Conservation (phyloP, 1,140 invertebrate species). For the Zaprionus lachaisei region DNA sequence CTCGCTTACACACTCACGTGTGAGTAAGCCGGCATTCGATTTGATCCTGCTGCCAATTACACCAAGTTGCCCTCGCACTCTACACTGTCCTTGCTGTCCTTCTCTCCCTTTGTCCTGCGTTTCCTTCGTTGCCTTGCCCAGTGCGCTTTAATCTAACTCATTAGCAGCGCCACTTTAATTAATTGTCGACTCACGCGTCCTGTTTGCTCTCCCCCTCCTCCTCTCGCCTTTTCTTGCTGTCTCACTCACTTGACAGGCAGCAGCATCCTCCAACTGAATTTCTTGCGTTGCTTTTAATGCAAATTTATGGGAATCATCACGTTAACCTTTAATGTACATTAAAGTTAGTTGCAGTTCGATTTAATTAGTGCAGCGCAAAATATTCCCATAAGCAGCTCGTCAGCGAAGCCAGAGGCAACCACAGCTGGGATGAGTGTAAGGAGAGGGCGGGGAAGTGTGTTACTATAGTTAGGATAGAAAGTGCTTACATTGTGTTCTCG, state of each 20-base stretch:
- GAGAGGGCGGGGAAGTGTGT: background rate
- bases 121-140: constrained; percentile 4
- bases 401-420: background rate
- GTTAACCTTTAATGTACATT: constrained; percentile 60
- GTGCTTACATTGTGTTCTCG: constrained; percentile 14
- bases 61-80: constrained; percentile 10
- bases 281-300: constrained; percentile 63
- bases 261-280: constrained; percentile 58
- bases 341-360: constrained; percentile 54
- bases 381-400: background rate
- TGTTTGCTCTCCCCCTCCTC: constrained; percentile 9
- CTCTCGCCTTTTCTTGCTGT: background rate
- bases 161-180: constrained; percentile 78
- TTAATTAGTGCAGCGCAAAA: constrained; percentile 58
- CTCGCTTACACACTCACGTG: background rate
- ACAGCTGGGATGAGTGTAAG: no score
- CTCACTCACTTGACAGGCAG: background rate
- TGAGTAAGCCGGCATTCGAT: constrained; percentile 26
- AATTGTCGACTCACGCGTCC: constrained; percentile 48
- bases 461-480: background rate
- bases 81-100: constrained; percentile 6
- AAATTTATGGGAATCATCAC: constrained; percentile 75
- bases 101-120: constrained; percentile 9
- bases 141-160: constrained; percentile 73
- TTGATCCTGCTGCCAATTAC: constrained; percentile 43